Base-by-base conservation (phyloP, 2,888 invertebrate genomes). In the Cyclophora albipunctata region DNA sequence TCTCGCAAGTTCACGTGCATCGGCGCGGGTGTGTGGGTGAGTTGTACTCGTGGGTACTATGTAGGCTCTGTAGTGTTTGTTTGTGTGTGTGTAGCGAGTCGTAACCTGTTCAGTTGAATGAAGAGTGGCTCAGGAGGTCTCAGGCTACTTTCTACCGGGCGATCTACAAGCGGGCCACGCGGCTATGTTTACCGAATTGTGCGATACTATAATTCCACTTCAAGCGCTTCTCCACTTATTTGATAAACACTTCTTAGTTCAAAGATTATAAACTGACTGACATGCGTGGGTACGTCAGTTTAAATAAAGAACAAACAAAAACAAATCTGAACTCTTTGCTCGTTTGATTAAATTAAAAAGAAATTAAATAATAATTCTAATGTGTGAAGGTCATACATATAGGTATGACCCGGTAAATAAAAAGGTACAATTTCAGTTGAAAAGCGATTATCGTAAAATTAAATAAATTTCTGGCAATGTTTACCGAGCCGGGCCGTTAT, bases 51-150 rank as follows among this genome's bases (percentile, higher is more conserved):
- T 67, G 56, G 20, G 55, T 60, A 5, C 5, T 43, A 43, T 20
- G 20, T n/a, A 7, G 20, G 20, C 4, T 43, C 50, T 47, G 50
- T 48, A 45, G 46, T 49, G n/a, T 45, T 47, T 54, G 57, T 54
- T 58, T 64, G 78, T 81, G 80, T 81, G 80, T 53, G 78, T 75
- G 63, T 60, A 75, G 71, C 81, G 67, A 80, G 80, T 78, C 70
- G 73, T 75, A 84, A 86, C 86, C 82, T 84, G 87, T 85, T 84
- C 79, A 73, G 75, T 71, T 87, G 82, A 86, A 86, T 87, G 84
- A 84, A 85, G 84, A 85, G 81, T 80, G 77, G 82, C 76, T 71
- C 78, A 81, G 77, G 82, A 83, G 82, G 84, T 80, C 20, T 20
- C 20, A 81, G 79, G 81, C 84, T 83, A 85, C 86, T 87, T 87